Evolutionary conservation across 2,797 vertebrate genomes (phyloP), one percentile per base, ranked within the genome.

Genomic region (Rhinoraja longicauda): DNA sequence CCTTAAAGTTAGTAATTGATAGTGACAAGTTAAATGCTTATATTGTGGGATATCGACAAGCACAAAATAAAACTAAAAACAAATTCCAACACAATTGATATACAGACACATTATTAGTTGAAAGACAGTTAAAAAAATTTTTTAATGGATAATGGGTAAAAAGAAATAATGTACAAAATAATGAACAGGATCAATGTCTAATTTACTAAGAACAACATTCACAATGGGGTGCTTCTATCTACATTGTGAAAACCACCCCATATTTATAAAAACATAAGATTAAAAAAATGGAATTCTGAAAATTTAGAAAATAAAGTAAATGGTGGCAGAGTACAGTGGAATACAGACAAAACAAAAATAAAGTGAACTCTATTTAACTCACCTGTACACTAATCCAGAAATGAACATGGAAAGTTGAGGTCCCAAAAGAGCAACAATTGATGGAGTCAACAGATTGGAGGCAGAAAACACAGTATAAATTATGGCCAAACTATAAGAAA

Each of bases 381-480:
- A 99, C 99, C 99, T 99, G 95, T 99, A 99, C 94, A 99, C 94
- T 4, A 99, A 93, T 0, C 99, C 98, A 70, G 98, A 98, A 62
- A 98, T 94, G 94, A 99, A 98, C 98, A 99, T 98, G 1, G 98
- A 98, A 1, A 99, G 95, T 0, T 98, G 98, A 19, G 98, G 97
- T 45, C 98, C 98, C 5, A 98, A 95, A 90, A 99, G 88, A 0
- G 98, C 96, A 88, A 99, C 98, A 95, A 99, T 97, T 0, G 98
- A 99, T 0, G 99, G 99, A 0, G 98, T 98, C 7, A 99, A 96
- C 81, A 99, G 95, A 95, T 99, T 99, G 39, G 98, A 99, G 0
- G 98, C 98, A 0, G 99, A 98, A 95, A 99, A 98, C 7, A 99
- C 98, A 0, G 98, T 97, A 53, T 99, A 99, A 95, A 99, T 99